Evolutionary conservation across 2,113 vertebrate species (phyloP).

Genomic region (Narcine bancroftii): DNA sequence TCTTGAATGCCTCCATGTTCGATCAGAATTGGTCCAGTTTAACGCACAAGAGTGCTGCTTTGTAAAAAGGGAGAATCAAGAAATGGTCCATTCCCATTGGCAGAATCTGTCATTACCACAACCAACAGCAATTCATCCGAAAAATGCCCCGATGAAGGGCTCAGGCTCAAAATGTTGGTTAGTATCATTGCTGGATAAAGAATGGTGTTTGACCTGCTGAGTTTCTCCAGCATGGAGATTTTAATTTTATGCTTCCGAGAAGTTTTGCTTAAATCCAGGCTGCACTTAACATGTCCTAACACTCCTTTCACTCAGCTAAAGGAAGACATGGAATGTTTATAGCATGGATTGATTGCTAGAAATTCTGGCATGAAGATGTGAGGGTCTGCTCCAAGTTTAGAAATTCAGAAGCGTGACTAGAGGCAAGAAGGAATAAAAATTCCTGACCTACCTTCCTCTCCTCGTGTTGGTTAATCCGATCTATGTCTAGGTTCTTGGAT

Average conservation of each 20-base stretch:
- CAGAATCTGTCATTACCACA: not conserved
- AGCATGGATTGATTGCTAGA: not conserved
- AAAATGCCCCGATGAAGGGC: too few species aligned
- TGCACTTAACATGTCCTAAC: not conserved
- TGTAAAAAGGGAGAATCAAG: too few species aligned
- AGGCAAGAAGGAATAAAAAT: not conserved
- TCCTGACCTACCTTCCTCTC: not conserved
- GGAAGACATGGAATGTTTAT: not conserved
- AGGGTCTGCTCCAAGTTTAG: not conserved
- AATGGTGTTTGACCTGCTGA: too few species aligned
- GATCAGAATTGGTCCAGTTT: too few species aligned
- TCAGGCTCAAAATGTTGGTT: too few species aligned
- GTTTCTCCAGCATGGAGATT: too few species aligned
- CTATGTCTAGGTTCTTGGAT: constrained; percentile 76
- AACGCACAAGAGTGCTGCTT: too few species aligned
- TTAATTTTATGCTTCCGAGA: too few species aligned
- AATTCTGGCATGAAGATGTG: not conserved
- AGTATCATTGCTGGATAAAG: too few species aligned
- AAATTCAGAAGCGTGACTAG: not conserved
- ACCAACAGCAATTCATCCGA: not conserved
- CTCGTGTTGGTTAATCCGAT: accelerated
- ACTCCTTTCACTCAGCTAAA: not conserved
- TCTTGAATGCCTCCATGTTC: too few species aligned
- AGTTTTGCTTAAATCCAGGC: not conserved
- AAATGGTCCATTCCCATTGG: not conserved